Evolutionary conservation across 1,140 invertebrate species (phyloP), one percentile per base, ranked within the genome.

Genomic region (Orussus abietinus): DNA sequence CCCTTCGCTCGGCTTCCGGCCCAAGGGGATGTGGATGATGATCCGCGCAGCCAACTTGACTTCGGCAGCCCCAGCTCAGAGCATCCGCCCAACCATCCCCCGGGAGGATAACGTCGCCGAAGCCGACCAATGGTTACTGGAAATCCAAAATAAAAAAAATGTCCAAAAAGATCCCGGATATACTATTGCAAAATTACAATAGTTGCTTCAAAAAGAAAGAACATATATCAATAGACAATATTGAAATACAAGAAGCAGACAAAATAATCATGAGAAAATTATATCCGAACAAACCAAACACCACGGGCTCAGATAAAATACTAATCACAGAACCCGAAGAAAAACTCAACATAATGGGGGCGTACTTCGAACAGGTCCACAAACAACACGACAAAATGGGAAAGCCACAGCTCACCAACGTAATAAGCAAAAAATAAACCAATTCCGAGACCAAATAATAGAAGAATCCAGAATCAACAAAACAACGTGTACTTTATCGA

Each of bases 131-230:
- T 32, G 4, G 13, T 5, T 32, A 32, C 9, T 32, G 31, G 31
- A 12, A 32, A 32, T 32, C 13, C 7, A 10, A 32, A 7, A 32
- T 49, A 38, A 38, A 37, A 9, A 26, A 38, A 18, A 38, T 36
- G 13, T 50, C 45, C 30, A 28, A 21, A n/a, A 19, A 45, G 15
- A 45, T 38, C 32, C 38, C 43, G 20, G 48, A 50, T 19, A 42
- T 28, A 39, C 48, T 40, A 34, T 28, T 50, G 13, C 26, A 45
- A 42, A 45, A 42, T 7, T 29, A 45, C 10, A 49, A 49, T 34
- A 34, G 19, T 36, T 30, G 29, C 34, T 18, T 22, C 29, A n/a
- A 32, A 39, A 15, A 28, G 38, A 25, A 39, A 40, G 12, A 36
- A 21, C 7, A 12, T 21, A 21, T 21, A 21, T 11, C 18, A 21